Evolutionary conservation across 2,888 invertebrate genomes (phyloP).

Genomic region (Ochropacha duplaris): DNA sequence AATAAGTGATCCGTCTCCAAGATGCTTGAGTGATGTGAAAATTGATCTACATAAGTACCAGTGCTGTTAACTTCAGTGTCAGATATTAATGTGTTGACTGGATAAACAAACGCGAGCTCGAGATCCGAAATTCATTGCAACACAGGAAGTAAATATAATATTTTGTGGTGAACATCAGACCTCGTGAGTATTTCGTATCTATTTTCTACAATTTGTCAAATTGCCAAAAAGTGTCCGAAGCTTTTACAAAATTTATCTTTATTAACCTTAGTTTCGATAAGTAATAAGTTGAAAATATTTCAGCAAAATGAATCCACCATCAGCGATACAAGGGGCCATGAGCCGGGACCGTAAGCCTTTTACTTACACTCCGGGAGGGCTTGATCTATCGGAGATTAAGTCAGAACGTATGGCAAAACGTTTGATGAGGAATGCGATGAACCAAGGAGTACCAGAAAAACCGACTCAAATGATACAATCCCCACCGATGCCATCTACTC

Average conservation of each 20-base stretch:
- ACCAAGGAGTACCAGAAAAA: conserved; percentile 87
- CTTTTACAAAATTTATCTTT: conserved; percentile 44
- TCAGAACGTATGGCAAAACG: conserved; percentile 95
- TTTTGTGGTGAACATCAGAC: conserved; percentile 49
- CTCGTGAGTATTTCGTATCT: conserved; percentile 72
- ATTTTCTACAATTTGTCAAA: conserved; percentile 71
- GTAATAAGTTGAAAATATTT: conserved; percentile 55
- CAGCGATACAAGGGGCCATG: conserved; percentile 94
- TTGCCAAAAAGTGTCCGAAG: conserved; percentile 62
- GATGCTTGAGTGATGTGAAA: conserved; percentile 63
- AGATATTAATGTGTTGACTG: conserved; percentile 49
- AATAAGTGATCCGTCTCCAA: conserved; percentile 59
- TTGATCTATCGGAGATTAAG: conserved; percentile 94
- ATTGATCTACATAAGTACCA: conserved; percentile 44
- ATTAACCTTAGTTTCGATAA: conserved; percentile 39
- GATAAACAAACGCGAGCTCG: conserved; percentile 46
- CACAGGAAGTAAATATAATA: conserved; percentile 66
- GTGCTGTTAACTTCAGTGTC: conserved; percentile 50
- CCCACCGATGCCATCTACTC: conserved; percentile 75
- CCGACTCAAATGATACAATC: conserved; percentile 79
- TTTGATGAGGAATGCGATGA: conserved; percentile 80
- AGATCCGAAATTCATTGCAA: conserved; percentile 29
- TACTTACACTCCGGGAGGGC: conserved; percentile 96
- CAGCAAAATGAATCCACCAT: conserved; percentile 87
- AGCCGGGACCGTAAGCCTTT: conserved; percentile 97